phyloP scores from a whole-genome alignment of 2,888 invertebrate genomes.

The Epinotia bilunana region DNA sequence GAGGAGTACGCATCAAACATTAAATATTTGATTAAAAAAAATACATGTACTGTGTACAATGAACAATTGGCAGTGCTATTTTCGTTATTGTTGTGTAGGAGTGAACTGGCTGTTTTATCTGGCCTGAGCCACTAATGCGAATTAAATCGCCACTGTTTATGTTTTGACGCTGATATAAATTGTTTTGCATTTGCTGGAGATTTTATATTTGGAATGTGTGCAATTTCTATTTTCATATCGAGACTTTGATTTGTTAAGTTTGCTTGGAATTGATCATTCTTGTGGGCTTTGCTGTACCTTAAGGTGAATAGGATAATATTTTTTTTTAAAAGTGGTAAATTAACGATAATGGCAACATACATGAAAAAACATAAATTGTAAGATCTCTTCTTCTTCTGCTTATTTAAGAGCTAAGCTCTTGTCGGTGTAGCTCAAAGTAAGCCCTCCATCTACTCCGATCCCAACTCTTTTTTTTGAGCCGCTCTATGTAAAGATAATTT shows the following conservation, averaged over 20 bases:
- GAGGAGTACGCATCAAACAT: neutral
- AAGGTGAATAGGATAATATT: neutral
- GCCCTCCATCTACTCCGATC: too few species aligned
- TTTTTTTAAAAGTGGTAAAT: neutral
- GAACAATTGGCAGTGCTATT: neutral
- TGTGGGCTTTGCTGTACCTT: neutral
- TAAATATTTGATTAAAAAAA: neutral
- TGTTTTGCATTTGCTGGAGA: constrained; percentile 41
- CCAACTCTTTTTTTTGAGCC: too few species aligned
- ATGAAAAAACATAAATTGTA: neutral
- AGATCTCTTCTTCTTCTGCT: too few species aligned
- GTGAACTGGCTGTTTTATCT: constrained; percentile 14
- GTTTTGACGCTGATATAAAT: constrained; percentile 50
- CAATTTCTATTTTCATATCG: constrained; percentile 37
- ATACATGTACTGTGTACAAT: too few species aligned
- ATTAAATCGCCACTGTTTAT: constrained; percentile 59
- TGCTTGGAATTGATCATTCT: neutral
- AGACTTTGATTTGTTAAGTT: neutral
- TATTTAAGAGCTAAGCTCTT: too few species aligned
- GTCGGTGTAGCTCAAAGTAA: too few species aligned
- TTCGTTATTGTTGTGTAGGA: neutral
- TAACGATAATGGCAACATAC: neutral
- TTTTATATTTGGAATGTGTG: constrained; percentile 37
- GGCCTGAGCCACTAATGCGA: constrained; percentile 47
- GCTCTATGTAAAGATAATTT: too few species aligned